A percentile compares a stretch with the other conserved stretches of the same genome.
phyloP scores from a whole-genome alignment of 2,113 vertebrate species.

The Chaenocephalus aceratus region DNA sequence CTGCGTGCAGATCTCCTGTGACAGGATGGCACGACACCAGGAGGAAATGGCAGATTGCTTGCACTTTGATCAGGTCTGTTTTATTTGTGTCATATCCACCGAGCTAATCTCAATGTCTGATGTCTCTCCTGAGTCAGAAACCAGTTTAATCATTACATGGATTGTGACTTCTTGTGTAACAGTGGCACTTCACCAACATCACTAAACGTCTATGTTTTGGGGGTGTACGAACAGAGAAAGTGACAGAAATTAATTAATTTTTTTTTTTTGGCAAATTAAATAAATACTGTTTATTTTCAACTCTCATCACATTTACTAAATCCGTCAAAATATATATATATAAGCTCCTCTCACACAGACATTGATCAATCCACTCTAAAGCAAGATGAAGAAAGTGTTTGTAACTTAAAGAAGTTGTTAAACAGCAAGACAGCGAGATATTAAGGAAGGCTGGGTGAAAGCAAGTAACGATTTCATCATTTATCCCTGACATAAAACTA shows the following conservation, averaged over 20 bases:
- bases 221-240: neutral
- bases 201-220: neutral
- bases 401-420: neutral
- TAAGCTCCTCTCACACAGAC: neutral
- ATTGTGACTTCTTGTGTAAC: constrained; percentile 3
- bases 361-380: neutral
- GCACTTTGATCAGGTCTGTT: constrained; percentile 43
- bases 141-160: constrained; percentile 32
- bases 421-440: neutral
- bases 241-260: no score
- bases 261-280: neutral
- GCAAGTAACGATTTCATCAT: neutral
- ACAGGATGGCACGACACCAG: neutral
- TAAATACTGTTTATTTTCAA: neutral
- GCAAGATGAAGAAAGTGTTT: neutral
- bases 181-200: constrained; percentile 37
- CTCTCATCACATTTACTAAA: neutral
- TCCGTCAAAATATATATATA: neutral
- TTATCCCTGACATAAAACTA: neutral
- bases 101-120: constrained; percentile 32
- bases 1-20: constrained; percentile 10
- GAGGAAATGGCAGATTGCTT: constrained; percentile 44
- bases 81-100: constrained; percentile 18
- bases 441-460: neutral
- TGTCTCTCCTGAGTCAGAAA: constrained; percentile 42